A percentile compares a stretch with the other conserved stretches of the same genome.
Conservation (phyloP, 1,140 invertebrate genomes). For the Temnothorax nylanderi region DNA sequence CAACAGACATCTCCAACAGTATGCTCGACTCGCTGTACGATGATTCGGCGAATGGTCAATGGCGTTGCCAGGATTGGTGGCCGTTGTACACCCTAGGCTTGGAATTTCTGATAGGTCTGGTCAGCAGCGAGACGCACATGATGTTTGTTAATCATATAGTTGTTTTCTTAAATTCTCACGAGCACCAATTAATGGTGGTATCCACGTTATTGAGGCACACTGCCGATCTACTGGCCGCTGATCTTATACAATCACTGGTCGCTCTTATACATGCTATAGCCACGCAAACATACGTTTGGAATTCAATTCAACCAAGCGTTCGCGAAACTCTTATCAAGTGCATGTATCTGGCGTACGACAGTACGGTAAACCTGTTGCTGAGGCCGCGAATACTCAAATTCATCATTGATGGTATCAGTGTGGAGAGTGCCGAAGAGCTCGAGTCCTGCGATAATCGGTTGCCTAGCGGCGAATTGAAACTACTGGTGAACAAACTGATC, state of each 20-base stretch:
- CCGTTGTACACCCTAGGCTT: conserved; percentile 81
- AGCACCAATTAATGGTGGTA: conserved; percentile 80
- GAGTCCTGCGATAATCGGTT: conserved; percentile 83
- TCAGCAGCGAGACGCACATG: conserved; percentile 74
- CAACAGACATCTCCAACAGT: conserved; percentile 80
- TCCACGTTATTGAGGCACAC: conserved; percentile 83
- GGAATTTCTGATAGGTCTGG: conserved; percentile 81
- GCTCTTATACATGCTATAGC: conserved; percentile 81
- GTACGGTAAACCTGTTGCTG: conserved; percentile 82
- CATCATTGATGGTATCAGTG: conserved; percentile 84
- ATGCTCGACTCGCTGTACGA: conserved; percentile 81
- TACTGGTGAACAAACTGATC: conserved; percentile 84
- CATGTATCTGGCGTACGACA: conserved; percentile 84
- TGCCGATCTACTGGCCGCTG: conserved; percentile 82
- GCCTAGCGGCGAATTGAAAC: conserved; percentile 80
- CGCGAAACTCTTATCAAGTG: conserved; percentile 84
- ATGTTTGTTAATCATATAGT: conserved; percentile 76
- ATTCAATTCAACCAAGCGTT: conserved; percentile 78
- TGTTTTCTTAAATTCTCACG: conserved; percentile 82
- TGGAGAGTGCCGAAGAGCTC: conserved; percentile 83
- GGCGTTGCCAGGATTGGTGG: conserved; percentile 85
- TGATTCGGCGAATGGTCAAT: conserved; percentile 76
- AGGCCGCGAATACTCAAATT: conserved; percentile 84
- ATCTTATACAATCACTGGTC: conserved; percentile 83
- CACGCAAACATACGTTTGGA: conserved; percentile 79